Percentiles rank a stretch among this genome's conserved stretches.
These are phyloP conservation scores for Parotocinclus haroldoi DNA, from an alignment of 2,797 vertebrate genomes.

Conservation along the genomic window DNA sequence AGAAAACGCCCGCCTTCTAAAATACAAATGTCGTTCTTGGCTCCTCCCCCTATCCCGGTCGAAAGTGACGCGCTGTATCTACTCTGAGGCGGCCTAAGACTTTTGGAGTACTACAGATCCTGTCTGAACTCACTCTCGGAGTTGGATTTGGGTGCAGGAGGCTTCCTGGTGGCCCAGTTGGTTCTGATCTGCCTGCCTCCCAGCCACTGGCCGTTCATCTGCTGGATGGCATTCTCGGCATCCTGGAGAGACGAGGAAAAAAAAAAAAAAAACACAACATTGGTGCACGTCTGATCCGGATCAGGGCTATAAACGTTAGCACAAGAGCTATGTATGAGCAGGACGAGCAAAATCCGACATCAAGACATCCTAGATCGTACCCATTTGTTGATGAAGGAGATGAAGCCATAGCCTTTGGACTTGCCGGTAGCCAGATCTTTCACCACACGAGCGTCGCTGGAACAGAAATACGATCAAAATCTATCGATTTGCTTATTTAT, in stretches of 20 bases:
- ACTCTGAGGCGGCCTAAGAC: background rate
- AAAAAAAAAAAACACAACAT: too few relatives aligned
- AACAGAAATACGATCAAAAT: conserved; percentile 3
- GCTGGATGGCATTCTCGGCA: conserved; percentile 95
- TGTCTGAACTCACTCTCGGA: conserved; percentile 75
- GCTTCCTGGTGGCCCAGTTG: conserved; percentile 98
- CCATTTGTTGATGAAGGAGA: conserved; percentile 99
- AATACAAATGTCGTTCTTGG: too few relatives aligned
- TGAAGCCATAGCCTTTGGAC: conserved; percentile 97
- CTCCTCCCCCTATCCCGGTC: too few relatives aligned
- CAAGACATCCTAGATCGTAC: conserved; percentile 62
- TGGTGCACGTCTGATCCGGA: too few relatives aligned
- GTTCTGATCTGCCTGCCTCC: conserved; percentile 97
- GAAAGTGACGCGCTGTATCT: background rate
- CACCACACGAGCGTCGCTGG: conserved; percentile 93
- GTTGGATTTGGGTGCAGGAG: conserved; percentile 90
- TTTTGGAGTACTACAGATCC: too few relatives aligned
- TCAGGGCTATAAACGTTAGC: too few relatives aligned
- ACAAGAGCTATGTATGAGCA: too few relatives aligned
- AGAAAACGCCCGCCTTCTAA: too few relatives aligned
- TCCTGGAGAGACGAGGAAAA: too few relatives aligned
- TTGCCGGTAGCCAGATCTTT: conserved; percentile 98
- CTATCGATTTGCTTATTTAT: too few relatives aligned
- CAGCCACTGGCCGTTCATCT: conserved; percentile 98
- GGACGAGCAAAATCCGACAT: too few relatives aligned